Evolutionary conservation across 2,797 vertebrate genomes (phyloP), one percentile per base, ranked within the genome.

Genomic region (Pampus argenteus): DNA sequence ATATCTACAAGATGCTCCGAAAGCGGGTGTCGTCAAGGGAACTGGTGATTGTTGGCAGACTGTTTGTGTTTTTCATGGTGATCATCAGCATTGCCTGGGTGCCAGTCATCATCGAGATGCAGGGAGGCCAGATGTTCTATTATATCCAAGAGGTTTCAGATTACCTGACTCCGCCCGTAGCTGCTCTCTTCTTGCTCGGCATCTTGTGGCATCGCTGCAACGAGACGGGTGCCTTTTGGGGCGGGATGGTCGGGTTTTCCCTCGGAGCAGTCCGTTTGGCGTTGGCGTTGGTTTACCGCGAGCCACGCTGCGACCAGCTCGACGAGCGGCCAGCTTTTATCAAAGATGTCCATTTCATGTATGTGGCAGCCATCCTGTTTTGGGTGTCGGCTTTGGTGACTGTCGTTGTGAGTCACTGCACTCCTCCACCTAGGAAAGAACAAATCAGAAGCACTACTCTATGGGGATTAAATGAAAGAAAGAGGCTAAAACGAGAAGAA

Each of bases 111-210:
- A 95, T 98, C 58, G 94, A 97, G 88, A 98, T 98, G 97, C 98
- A 99, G 88, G 97, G 97, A 11, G 97, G 97, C 13, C 97, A 99
- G 89, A 98, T 98, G 96, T 99, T 98, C 88, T 95, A 98, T 34
- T 99, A 99, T 82, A 98, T 97, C 79, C 97, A 98, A 86, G 97
- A 99, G 88, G 95, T 99, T 0, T 95, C 96, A 0, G 95, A 96
- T 74, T 99, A 99, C 80, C 90, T 99, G 78, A 98, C 98, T 0
- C 98, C 98, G 0, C 97, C 98, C 0, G 93, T 99, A 26, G 98
- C 97, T 0, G 96, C 97, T n/a, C 91, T 98, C 8, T 99, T 99
- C 87, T 86, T 99, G 55, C 94, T 99, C 48, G 96, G 95, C 0
- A 93, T 98, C 71, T 95, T 99, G 81, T 99, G 97, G 96, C 96